Evolutionary conservation across 2,888 invertebrate genomes (phyloP).

Genomic region (Tanytarsus gracilentus): DNA sequence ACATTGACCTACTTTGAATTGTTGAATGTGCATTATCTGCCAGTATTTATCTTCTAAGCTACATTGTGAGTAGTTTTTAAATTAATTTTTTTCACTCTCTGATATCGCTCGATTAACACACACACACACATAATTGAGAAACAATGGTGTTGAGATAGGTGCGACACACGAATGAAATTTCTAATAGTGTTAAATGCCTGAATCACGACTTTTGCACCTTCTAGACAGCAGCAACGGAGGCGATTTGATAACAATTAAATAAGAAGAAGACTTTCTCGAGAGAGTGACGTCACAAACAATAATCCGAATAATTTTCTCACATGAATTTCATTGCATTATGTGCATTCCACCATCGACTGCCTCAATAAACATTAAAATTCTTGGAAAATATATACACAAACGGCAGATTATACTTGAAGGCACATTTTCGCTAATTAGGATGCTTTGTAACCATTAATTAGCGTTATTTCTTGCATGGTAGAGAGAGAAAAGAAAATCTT

Average conservation of each 20-base stretch:
- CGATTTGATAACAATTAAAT: constrained; percentile 11
- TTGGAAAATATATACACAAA: constrained; percentile 25
- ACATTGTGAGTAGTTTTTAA: too few relatives aligned
- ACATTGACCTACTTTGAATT: too few relatives aligned
- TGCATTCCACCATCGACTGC: neutral
- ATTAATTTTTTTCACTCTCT: too few relatives aligned
- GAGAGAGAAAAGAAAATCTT: too few relatives aligned
- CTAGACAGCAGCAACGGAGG: neutral
- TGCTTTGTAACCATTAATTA: constrained; percentile 27
- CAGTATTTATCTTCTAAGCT: too few relatives aligned
- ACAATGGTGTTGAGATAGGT: too few relatives aligned
- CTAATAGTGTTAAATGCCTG: constrained; percentile 3
- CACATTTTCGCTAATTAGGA: constrained; percentile 29
- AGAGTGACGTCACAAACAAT: neutral
- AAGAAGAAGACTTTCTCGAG: neutral
- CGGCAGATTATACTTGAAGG: constrained; percentile 27
- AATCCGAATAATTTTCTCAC: constrained; percentile 11
- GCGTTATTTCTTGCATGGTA: constrained; percentile 6
- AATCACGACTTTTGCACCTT: constrained; percentile 1
- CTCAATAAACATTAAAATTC: constrained; percentile 28
- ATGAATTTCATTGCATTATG: neutral
- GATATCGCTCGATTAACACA: too few relatives aligned
- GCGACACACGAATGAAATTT: neutral
- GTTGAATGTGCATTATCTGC: too few relatives aligned
- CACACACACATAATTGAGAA: too few relatives aligned